Evolutionary conservation across 2,797 vertebrate species (phyloP).

Genomic region (Mormyrus hasselquistii): DNA sequence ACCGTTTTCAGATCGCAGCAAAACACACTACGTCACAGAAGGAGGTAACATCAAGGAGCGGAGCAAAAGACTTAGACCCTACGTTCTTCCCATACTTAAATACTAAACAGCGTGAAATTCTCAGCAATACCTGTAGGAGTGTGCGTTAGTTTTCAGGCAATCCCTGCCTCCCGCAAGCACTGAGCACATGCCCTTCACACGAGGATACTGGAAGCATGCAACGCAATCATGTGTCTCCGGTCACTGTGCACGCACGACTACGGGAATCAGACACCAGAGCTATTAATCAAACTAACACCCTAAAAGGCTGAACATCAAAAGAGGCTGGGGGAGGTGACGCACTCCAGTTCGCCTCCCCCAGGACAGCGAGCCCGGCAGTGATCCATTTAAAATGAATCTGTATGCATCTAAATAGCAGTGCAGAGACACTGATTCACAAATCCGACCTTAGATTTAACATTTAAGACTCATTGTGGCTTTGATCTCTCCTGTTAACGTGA

Average conservation of each 20-base stretch:
- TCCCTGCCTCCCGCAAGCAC: not conserved
- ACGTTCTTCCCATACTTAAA: not conserved
- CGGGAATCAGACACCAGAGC: not conserved
- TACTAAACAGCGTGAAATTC: not conserved
- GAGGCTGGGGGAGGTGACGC: too few species aligned
- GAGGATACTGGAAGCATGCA: not conserved
- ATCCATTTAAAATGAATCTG: conserved; percentile 11
- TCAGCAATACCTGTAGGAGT: not conserved
- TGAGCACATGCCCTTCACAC: not conserved
- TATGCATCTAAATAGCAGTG: conserved; percentile 6
- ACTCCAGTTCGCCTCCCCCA: not conserved
- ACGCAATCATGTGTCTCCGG: not conserved
- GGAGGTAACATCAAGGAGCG: not conserved
- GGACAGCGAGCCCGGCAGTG: not conserved
- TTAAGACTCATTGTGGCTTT: conserved; percentile 12
- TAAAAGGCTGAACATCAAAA: conserved; percentile 14
- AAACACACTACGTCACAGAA: not conserved
- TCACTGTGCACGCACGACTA: not conserved
- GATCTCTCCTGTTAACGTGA: conserved; percentile 6
- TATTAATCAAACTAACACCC: not conserved
- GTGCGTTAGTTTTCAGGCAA: not conserved
- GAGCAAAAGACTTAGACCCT: not conserved
- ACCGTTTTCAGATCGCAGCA: not conserved
- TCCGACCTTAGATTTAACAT: conserved; percentile 2
- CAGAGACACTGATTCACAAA: not conserved